Conservation (phyloP, 2,888 invertebrate species). For the Platypus cylindrus region DNA sequence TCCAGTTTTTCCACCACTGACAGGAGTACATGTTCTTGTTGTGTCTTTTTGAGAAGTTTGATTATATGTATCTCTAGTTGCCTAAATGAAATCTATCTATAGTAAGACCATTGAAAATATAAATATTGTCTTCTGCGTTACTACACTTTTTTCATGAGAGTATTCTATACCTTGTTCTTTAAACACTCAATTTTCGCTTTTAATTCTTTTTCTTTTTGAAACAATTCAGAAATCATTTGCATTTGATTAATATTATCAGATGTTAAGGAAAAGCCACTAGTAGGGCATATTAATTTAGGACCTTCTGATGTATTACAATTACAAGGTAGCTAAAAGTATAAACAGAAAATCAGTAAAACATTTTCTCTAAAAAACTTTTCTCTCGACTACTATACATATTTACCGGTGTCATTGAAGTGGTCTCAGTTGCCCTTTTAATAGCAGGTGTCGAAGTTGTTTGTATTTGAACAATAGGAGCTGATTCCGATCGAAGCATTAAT, state of each 20-base stretch:
- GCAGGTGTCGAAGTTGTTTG: no score
- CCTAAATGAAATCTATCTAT: no score
- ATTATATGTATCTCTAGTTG: no score
- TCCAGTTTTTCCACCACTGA: no score
- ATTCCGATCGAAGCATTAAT: not conserved
- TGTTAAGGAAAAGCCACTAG: slow-evolving; percentile 7
- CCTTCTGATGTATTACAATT: slow-evolving; percentile 3
- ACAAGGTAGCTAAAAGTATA: slow-evolving; percentile 1
- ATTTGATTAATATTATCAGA: slow-evolving; percentile 20
- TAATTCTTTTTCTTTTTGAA: slow-evolving; percentile 44
- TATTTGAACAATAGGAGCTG: not conserved
- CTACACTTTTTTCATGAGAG: slow-evolving; percentile 54
- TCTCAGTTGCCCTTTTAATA: not conserved
- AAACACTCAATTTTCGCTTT: slow-evolving; percentile 49
- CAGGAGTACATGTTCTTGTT: no score
- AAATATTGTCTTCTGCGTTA: slow-evolving; percentile 22
- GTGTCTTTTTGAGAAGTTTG: no score
- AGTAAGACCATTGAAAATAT: no score
- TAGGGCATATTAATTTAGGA: slow-evolving; percentile 1
- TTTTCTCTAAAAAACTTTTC: not conserved
- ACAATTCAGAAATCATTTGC: slow-evolving; percentile 39
- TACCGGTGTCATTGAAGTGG: not conserved
- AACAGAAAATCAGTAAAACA: not conserved
- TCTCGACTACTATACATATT: not conserved
- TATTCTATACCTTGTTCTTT: no score